Conservation (phyloP, 2,888 invertebrate genomes). For the Frankliniella intonsa region DNA sequence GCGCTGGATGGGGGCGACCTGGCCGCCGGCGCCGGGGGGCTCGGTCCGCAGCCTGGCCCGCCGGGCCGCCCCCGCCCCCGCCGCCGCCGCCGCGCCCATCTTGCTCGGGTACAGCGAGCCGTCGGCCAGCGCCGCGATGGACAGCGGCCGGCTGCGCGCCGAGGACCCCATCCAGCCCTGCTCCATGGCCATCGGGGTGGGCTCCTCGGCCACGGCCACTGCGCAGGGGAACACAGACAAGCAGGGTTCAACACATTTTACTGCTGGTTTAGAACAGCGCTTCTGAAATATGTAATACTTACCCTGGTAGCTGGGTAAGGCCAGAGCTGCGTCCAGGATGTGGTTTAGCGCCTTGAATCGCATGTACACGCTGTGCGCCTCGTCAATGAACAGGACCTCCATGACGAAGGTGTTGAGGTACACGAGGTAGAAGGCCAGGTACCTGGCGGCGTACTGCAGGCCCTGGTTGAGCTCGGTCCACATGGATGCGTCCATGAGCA, state of each 20-base stretch:
- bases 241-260: no score
- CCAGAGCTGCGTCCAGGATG: constrained; percentile 45
- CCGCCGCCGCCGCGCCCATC: not conserved
- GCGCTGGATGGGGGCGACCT: constrained; percentile 46
- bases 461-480: constrained; percentile 39
- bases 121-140: not conserved
- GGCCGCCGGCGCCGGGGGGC: not conserved
- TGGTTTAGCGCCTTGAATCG: constrained; percentile 55
- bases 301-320: constrained; percentile 28
- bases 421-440: constrained; percentile 55
- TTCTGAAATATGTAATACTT: not conserved
- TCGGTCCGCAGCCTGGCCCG: not conserved
- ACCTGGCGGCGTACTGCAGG: constrained; percentile 48
- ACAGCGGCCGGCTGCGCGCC: not conserved
- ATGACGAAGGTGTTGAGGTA: constrained; percentile 56
- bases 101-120: not conserved
- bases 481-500: constrained; percentile 40
- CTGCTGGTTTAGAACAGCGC: not conserved
- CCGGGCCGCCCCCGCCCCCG: not conserved
- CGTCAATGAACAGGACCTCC: constrained; percentile 58
- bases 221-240: no score
- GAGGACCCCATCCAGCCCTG: not conserved
- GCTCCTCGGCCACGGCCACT: not conserved
- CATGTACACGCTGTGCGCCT: constrained; percentile 54
- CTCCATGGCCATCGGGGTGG: not conserved